A percentile compares a stretch with the other conserved stretches of the same genome.
Conservation (phyloP, 2,113 vertebrate species). For the Psittacula cyanocephala region DNA sequence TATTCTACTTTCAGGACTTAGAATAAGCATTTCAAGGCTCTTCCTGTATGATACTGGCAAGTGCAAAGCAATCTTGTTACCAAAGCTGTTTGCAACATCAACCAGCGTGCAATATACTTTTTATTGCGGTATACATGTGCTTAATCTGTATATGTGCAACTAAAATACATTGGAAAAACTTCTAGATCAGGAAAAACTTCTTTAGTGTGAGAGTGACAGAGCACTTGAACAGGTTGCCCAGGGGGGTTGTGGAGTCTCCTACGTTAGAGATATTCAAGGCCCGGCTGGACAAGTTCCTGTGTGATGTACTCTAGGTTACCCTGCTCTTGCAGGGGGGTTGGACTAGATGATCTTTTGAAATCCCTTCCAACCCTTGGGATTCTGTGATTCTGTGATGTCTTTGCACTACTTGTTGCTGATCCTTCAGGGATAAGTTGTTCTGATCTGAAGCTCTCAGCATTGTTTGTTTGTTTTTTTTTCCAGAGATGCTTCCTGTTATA, state of each 20-base stretch:
- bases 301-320: too few species aligned
- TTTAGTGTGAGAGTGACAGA: too few species aligned
- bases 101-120: background rate
- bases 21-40: background rate
- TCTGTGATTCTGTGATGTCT: background rate
- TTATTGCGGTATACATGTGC: background rate
- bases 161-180: background rate
- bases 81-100: background rate
- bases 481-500: background rate
- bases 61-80: background rate
- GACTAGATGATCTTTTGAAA: too few species aligned
- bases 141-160: background rate
- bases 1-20: background rate
- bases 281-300: too few species aligned
- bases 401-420: background rate
- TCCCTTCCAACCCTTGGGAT: too few species aligned
- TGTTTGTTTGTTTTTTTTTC: background rate
- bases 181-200: too few species aligned
- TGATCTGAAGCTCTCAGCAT: rapidly evolving
- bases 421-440: background rate
- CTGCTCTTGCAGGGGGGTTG: too few species aligned
- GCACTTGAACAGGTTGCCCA: too few species aligned
- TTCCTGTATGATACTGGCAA: background rate
- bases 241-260: too few species aligned
- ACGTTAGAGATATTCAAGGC: too few species aligned